Base-by-base conservation (phyloP, 2,797 vertebrate species). In the Echiichthys vipera region DNA sequence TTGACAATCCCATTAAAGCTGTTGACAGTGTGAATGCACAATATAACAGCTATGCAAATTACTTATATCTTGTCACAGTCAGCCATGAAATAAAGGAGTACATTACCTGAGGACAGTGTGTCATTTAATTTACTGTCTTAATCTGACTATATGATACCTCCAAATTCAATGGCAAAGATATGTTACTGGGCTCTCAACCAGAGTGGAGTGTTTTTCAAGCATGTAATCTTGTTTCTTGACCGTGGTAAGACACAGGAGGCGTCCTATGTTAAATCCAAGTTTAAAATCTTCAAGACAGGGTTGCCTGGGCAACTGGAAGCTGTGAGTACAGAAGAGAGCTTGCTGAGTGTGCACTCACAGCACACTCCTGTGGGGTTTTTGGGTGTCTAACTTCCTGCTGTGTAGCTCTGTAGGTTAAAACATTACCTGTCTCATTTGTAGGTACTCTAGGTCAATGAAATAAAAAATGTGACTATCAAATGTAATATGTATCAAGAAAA, bases 271-370 rank as follows among this genome's bases (percentile, higher is more conserved):
- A 89, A 90, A 91, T 89, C 73, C 70, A 36, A 91, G 86, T 93
- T 91, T 86, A 67, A 89, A 90, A 92, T 93, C 90, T 93, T 87
- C 62, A 78, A 84, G 88, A 90, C 91, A 75, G 76, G 77, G 92
- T 95, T 94, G 93, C 93, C 91, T 80, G 89, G 91, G 94, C 84
- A 95, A 94, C 94, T 80, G 84, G 72, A 88, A 75, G 89, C 71
- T 83, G 84, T 81, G 84, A 87, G 81, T 81, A 68, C 77, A 76
- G 68, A 76, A 47, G 74, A 85, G 77, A 78, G 71, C 83, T 89
- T 14, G 42, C 51, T 56, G 78, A 84, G 86, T 84, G 82, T 84
- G 86, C 91, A 74, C 51, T 53, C 87, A 83, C 84, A 91, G 86
- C 83, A 77, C 84, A 77, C 80, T 91, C 93, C 90, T 91, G 84